Percentiles rank a stretch among this genome's conserved stretches.
These are phyloP conservation scores for Sitobion miscanthi DNA, from an alignment of 1,140 invertebrate genomes.

Conservation along the genomic window DNA sequence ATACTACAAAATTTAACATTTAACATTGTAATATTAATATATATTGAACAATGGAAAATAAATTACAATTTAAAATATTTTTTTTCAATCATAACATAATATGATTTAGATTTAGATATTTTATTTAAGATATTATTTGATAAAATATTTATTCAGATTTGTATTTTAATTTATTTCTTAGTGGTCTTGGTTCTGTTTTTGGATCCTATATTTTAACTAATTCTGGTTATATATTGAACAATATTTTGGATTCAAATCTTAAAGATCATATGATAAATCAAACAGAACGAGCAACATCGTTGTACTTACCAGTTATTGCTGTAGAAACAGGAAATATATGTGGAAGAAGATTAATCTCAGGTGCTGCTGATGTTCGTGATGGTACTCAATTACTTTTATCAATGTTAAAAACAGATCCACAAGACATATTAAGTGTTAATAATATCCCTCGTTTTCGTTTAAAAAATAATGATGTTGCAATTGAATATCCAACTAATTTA, in stretches of 20 bases:
- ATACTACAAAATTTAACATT: too few species aligned
- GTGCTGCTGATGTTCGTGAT: slow-evolving; percentile 62
- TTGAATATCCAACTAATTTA: slow-evolving; percentile 36
- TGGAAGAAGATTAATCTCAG: slow-evolving; percentile 63
- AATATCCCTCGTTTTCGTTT: slow-evolving; percentile 48
- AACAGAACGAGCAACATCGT: slow-evolving; percentile 30
- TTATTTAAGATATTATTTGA: neutral
- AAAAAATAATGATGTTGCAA: slow-evolving; percentile 38
- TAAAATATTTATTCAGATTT: slow-evolving; percentile 41
- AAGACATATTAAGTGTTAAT: slow-evolving; percentile 36
- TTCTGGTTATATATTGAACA: slow-evolving; percentile 64
- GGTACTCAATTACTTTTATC: slow-evolving; percentile 62
- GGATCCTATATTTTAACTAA: slow-evolving; percentile 65
- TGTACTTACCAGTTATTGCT: slow-evolving; percentile 62
- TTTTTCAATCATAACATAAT: too few species aligned
- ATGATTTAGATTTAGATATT: too few species aligned
- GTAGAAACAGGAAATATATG: slow-evolving; percentile 62
- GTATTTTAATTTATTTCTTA: slow-evolving; percentile 61
- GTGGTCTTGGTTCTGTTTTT: slow-evolving; percentile 66
- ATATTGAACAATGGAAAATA: too few species aligned
- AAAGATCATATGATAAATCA: slow-evolving; percentile 53
- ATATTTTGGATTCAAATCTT: slow-evolving; percentile 59
- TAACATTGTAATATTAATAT: too few species aligned
- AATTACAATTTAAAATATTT: too few species aligned
- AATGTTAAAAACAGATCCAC: slow-evolving; percentile 48